Evolutionary conservation across 2,113 vertebrate species (phyloP).

Genomic region (Hydrolagus affinis): DNA sequence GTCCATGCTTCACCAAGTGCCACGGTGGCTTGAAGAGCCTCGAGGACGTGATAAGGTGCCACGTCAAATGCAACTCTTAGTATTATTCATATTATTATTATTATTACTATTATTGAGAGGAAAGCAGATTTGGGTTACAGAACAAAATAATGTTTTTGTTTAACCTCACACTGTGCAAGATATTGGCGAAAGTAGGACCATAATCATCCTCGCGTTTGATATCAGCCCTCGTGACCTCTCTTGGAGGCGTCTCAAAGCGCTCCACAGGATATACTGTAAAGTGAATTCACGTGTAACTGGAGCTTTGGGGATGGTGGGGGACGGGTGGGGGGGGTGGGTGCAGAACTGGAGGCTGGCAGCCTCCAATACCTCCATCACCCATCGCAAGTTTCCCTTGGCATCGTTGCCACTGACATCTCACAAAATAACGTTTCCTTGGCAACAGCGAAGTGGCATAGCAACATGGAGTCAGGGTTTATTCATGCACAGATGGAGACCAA

Average conservation of each 20-base stretch:
- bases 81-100: no score
- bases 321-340: no score
- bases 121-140: neutral
- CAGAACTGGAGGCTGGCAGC: neutral
- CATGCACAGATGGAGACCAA: conserved; percentile 16
- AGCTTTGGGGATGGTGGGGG: neutral
- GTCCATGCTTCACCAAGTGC: no score
- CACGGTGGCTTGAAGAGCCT: no score
- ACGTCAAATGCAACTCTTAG: no score
- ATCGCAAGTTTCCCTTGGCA: conserved; percentile 14
- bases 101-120: no score
- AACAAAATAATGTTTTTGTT: neutral
- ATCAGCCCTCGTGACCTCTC: no score
- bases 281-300: no score
- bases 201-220: no score
- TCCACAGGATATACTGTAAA: no score
- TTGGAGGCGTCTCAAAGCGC: no score
- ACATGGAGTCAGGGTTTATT: neutral
- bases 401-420: conserved; percentile 12
- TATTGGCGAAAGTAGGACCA: neutral
- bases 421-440: conserved; percentile 28
- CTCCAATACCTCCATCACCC: neutral
- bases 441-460: conserved; percentile 10
- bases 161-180: neutral
- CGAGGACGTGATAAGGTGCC: no score